Percentiles rank a stretch among this genome's conserved stretches.
Evolutionary conservation across 2,888 invertebrate genomes (phyloP).

Genomic region (Bellardia pandia): DNA sequence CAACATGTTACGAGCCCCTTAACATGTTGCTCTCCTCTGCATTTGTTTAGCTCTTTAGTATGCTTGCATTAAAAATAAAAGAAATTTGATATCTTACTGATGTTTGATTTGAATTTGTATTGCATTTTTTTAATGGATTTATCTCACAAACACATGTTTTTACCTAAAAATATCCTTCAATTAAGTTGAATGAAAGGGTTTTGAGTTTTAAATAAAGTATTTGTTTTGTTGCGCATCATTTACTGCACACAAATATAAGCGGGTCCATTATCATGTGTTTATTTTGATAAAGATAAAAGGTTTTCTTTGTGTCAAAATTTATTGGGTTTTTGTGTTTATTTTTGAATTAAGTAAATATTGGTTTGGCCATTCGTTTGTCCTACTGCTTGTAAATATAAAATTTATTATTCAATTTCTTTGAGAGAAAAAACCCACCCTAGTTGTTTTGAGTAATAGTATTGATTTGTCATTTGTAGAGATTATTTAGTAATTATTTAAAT

Average conservation of each 20-base stretch:
- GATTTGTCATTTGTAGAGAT: background rate
- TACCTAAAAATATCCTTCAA: conserved; percentile 45
- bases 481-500: conserved; percentile 20
- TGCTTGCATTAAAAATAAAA: background rate
- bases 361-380: conserved; percentile 21
- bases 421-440: conserved; percentile 27
- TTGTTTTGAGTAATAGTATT: background rate
- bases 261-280: conserved; percentile 46
- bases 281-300: background rate
- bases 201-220: background rate
- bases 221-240: background rate
- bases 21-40: conserved; percentile 40
- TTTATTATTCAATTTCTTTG: background rate
- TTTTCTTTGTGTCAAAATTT: conserved; percentile 19
- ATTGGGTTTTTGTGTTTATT: background rate
- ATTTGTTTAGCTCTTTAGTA: background rate
- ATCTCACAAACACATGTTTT: background rate
- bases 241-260: background rate
- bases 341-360: conserved; percentile 39
- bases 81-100: conserved; percentile 58
- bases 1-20: conserved; percentile 14
- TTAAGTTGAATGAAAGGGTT: conserved; percentile 36
- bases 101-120: conserved; percentile 27
- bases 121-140: conserved; percentile 36
- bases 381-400: conserved; percentile 24